phyloP scores from a whole-genome alignment of 2,113 vertebrate genomes.

The Pituophis catenifer region DNA sequence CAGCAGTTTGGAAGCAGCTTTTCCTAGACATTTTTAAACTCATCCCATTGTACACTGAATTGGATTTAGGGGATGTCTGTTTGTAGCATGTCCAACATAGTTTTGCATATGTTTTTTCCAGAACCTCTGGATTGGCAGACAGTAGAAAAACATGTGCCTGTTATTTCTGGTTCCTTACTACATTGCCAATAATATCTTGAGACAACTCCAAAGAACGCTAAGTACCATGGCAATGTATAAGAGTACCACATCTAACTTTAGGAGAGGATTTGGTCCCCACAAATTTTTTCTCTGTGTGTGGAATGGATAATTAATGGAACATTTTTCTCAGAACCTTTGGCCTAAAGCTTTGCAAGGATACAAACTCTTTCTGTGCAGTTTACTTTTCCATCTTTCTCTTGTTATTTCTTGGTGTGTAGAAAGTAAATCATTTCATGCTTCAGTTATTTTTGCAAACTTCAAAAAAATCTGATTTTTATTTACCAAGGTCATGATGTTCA shows the following conservation, averaged over 20 bases:
- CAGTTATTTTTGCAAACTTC: neutral
- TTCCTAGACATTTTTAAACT: constrained; percentile 2
- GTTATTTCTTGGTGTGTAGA: neutral
- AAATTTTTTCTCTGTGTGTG: neutral
- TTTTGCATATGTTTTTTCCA: constrained; percentile 28
- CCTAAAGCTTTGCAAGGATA: constrained; percentile 1
- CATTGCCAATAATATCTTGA: constrained; percentile 5
- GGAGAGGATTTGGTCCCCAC: constrained; percentile 6
- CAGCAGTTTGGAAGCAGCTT: constrained; percentile 27
- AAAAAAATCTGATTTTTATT: neutral
- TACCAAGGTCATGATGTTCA: neutral
- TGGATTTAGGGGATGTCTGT: constrained; percentile 14
- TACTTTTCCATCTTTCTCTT: neutral
- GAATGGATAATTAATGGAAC: neutral
- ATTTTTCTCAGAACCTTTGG: neutral
- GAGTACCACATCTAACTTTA: neutral
- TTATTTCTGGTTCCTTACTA: neutral
- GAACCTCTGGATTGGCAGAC: neutral
- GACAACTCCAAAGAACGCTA: neutral
- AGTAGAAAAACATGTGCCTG: constrained; percentile 11
- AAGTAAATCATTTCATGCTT: neutral
- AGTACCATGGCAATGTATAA: neutral
- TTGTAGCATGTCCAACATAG: constrained; percentile 7
- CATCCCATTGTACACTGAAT: neutral
- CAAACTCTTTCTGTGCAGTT: neutral